Base-by-base conservation (phyloP, 1,140 invertebrate genomes). In the Ceratosolen fusciceps region DNA sequence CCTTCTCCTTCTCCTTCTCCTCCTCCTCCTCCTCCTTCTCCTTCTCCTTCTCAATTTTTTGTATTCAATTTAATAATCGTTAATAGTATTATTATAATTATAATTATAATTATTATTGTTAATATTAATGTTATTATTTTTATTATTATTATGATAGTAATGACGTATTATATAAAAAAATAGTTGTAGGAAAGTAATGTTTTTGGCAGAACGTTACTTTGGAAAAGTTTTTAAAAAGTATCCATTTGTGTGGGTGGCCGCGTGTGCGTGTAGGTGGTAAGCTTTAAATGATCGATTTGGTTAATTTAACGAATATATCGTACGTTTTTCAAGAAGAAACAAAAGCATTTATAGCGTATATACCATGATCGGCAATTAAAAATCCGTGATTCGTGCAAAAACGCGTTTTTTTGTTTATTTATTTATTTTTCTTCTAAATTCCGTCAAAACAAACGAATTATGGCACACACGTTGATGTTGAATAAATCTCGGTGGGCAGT, bases 131-230 rank as follows among this genome's bases (percentile, higher is more conserved):
- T n/a, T n/a, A n/a, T n/a, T n/a, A n/a, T n/a, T n/a, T n/a, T n/a
- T n/a, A n/a, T n/a, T n/a, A n/a, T n/a, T n/a, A n/a, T n/a, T n/a
- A n/a, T n/a, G n/a, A n/a, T n/a, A n/a, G n/a, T n/a, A n/a, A n/a
- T 24, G 21, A 58, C 58, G n/a, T 31, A 24, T 68, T 2, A 21
- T 43, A 47, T 74, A 56, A 58, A 62, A 68, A 49, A 65, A 47
- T 65, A 47, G 47, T 79, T 73, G 19, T 60, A 75, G 24, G 72
- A 80, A 75, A 74, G 37, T 74, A 80, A 39, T 54, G 16, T 65
- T 52, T 34, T 74, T 74, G 49, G 47, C 71, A 74, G 71, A 74
- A 74, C 56, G 34, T 75, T 74, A 60, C 26, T 5, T 79, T 62
- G 43, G 31, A 74, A 73, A 49, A 34, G 19, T 73, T 73, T 73